Percentiles rank a stretch among this genome's conserved stretches.
Conservation (phyloP, 2,113 vertebrate genomes). For the Mastomys natalensis region DNA sequence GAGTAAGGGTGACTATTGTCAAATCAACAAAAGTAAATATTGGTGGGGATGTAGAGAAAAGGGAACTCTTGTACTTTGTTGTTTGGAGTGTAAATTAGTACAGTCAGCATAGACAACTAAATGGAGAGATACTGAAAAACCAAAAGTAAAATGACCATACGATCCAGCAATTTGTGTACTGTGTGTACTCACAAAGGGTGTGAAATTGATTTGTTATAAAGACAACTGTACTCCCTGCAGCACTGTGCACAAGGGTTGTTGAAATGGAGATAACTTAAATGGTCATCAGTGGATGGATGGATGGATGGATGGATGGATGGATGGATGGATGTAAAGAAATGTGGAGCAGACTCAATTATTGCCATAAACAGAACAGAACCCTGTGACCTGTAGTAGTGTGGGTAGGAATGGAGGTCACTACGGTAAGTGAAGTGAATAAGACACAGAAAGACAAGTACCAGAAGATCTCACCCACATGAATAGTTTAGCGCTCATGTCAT, state of each 20-base stretch:
- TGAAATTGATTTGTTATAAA: not conserved
- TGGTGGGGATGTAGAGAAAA: not conserved
- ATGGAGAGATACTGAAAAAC: not conserved
- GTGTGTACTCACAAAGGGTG: not conserved
- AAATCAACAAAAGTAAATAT: not conserved
- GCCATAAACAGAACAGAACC: not conserved
- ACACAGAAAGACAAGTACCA: not conserved
- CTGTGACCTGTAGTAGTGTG: not conserved
- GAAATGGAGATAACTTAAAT: not conserved
- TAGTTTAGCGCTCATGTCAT: not conserved
- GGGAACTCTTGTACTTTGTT: not conserved
- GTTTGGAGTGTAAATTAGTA: not conserved
- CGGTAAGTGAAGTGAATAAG: not conserved
- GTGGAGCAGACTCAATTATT: not conserved
- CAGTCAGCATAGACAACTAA: not conserved
- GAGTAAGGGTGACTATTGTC: not conserved
- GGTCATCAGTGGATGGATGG: not conserved
- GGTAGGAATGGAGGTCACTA: not conserved
- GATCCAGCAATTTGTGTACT: not conserved
- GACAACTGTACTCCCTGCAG: not conserved
- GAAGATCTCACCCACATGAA: not conserved
- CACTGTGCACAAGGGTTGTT: not conserved
- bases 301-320: not conserved
- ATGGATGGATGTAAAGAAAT: too few relatives aligned
- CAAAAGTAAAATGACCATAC: not conserved